phyloP scores from a whole-genome alignment of 2,888 invertebrate genomes.

The Andrena hattorfiana region DNA sequence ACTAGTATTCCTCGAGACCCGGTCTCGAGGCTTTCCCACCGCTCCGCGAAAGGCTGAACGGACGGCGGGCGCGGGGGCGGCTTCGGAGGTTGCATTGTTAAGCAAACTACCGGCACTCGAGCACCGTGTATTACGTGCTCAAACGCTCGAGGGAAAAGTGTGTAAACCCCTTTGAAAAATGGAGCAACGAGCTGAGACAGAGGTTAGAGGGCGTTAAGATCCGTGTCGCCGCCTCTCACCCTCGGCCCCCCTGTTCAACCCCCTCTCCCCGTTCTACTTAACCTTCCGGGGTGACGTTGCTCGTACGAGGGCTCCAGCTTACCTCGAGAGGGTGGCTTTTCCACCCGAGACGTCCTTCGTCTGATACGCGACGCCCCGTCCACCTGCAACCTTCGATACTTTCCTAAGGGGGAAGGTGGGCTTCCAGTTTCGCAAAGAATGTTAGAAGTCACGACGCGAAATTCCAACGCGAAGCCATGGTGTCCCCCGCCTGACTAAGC shows the following conservation, averaged over 20 bases:
- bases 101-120: slow-evolving; percentile 79
- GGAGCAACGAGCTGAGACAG: slow-evolving; percentile 75
- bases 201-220: slow-evolving; percentile 77
- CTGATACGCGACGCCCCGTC: slow-evolving; percentile 1
- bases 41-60: slow-evolving; percentile 4
- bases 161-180: slow-evolving; percentile 77
- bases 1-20: slow-evolving; percentile 33
- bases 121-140: slow-evolving; percentile 78
- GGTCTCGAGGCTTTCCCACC: slow-evolving; percentile 20
- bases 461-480: too few species aligned
- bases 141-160: slow-evolving; percentile 74
- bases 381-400: not conserved
- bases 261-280: slow-evolving; percentile 48
- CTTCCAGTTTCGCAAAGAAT: not conserved
- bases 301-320: slow-evolving; percentile 26
- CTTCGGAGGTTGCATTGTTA: slow-evolving; percentile 73
- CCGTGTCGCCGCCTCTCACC: slow-evolving; percentile 57
- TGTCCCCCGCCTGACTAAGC: not conserved
- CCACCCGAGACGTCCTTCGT: slow-evolving; percentile 5
- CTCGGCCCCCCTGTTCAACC: slow-evolving; percentile 3
- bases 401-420: not conserved
- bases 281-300: slow-evolving; percentile 45
- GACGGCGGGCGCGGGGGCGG: not conserved
- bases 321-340: slow-evolving; percentile 21
- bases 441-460: too few species aligned